Conservation (phyloP, 2,888 invertebrate species). For the Graphium colonna region DNA sequence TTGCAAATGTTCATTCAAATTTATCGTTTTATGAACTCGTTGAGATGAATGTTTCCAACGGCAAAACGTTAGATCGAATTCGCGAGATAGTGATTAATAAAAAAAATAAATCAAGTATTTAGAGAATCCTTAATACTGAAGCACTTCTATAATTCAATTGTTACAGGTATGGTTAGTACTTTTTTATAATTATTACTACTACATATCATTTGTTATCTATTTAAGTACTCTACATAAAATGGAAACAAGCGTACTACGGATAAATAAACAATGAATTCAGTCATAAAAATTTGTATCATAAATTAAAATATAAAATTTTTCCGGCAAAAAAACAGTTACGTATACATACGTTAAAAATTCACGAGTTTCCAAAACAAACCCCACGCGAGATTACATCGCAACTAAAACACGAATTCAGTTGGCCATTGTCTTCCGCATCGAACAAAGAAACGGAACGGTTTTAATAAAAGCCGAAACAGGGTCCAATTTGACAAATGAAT, state of each 20-base stretch:
- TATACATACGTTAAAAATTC: background rate
- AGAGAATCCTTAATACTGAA: constrained; percentile 23
- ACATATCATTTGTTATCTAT: no score
- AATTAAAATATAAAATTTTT: background rate
- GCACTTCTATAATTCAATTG: no score
- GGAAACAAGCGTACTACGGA: no score
- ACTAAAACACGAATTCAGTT: background rate
- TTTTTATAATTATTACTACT: no score
- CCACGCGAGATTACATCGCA: background rate
- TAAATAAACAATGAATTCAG: no score
- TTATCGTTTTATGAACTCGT: no score
- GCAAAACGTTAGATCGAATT: no score
- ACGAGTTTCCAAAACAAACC: background rate
- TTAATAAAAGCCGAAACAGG: constrained; percentile 23
- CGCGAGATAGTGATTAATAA: no score
- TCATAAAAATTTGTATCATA: no score
- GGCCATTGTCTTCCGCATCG: background rate
- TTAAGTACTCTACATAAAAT: no score
- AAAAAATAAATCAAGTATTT: constrained; percentile 20
- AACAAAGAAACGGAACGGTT: background rate
- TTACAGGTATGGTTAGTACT: no score
- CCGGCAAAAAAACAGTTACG: background rate
- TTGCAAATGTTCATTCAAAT: background rate
- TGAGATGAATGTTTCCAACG: no score
- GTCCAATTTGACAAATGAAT: constrained; percentile 24